These are phyloP conservation scores for Chymomyza caudatula DNA, from an alignment of 2,888 invertebrate species.

Conservation along the genomic window DNA sequence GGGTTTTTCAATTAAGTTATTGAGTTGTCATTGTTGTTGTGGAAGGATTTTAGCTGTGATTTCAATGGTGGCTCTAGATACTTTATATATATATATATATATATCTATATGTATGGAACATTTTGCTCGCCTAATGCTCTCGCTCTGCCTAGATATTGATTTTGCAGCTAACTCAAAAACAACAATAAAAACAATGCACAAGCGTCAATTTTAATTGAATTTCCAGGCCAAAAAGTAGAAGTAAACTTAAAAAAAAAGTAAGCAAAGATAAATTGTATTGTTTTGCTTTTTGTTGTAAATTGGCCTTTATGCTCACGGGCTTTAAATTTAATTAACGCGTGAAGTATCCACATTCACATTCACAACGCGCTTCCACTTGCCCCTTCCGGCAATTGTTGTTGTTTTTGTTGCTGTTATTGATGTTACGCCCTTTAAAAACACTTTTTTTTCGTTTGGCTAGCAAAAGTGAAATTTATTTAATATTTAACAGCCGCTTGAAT, in stretches of 20 bases:
- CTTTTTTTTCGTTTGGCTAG: neutral
- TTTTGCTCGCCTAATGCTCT: neutral
- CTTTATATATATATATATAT: too few species aligned
- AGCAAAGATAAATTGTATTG: neutral
- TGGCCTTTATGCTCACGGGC: constrained; percentile 4
- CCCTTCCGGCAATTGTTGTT: neutral
- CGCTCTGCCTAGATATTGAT: constrained; percentile 33
- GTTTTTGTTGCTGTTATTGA: too few species aligned
- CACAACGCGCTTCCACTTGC: neutral
- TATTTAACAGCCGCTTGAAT: neutral
- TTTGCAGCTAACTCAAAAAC: constrained; percentile 16
- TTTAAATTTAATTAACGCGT: constrained; percentile 17
- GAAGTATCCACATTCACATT: neutral
- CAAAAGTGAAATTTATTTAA: neutral
- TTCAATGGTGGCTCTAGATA: neutral
- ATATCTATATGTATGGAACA: neutral
- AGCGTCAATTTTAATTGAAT: constrained; percentile 51
- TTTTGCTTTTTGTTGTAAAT: neutral
- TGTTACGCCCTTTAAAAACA: neutral
- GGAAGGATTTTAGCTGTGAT: constrained; percentile 36
- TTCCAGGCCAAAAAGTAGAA: constrained; percentile 22
- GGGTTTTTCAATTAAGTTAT: constrained; percentile 57
- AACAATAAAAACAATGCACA: constrained; percentile 3
- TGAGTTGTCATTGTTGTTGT: constrained; percentile 20
- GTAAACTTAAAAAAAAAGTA: neutral